Conservation (phyloP, 1,140 invertebrate genomes). For the Drosophila tristis region DNA sequence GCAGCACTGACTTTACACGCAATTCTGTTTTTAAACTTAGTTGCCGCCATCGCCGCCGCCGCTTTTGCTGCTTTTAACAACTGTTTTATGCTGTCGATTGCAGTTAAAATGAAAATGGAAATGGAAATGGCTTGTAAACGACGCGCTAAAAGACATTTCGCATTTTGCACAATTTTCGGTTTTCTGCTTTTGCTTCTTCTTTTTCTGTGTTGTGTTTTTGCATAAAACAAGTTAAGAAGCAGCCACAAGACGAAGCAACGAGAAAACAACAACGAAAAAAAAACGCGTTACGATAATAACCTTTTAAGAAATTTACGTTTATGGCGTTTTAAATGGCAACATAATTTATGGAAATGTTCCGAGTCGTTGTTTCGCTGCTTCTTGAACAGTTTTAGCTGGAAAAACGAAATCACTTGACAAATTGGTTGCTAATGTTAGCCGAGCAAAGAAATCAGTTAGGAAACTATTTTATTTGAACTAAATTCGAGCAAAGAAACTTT, state of each 20-base stretch:
- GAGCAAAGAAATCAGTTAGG: background rate
- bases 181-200: slow-evolving; percentile 12
- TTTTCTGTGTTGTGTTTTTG: slow-evolving; percentile 19
- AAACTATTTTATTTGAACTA: too few species aligned
- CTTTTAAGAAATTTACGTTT: slow-evolving; percentile 49
- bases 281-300: slow-evolving; percentile 32
- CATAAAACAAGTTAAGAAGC: slow-evolving; percentile 39
- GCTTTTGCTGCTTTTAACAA: slow-evolving; percentile 50
- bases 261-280: too few species aligned
- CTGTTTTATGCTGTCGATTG: slow-evolving; percentile 73
- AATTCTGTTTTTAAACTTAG: slow-evolving; percentile 55
- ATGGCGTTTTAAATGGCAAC: slow-evolving; percentile 57
- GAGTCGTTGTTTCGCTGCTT: background rate
- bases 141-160: slow-evolving; percentile 74
- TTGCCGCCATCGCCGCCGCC: slow-evolving; percentile 20
- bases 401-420: slow-evolving; percentile 3
- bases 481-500: too few species aligned
- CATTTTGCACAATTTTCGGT: slow-evolving; percentile 45
- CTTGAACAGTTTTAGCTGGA: slow-evolving; percentile 12
- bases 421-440: background rate
- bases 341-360: slow-evolving; percentile 37
- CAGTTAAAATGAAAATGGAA: slow-evolving; percentile 73
- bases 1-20: slow-evolving; percentile 65
- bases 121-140: slow-evolving; percentile 74
- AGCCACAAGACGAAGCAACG: slow-evolving; percentile 3